Evolutionary conservation across 1,140 invertebrate species (phyloP).

Genomic region (Homarus americanus): DNA sequence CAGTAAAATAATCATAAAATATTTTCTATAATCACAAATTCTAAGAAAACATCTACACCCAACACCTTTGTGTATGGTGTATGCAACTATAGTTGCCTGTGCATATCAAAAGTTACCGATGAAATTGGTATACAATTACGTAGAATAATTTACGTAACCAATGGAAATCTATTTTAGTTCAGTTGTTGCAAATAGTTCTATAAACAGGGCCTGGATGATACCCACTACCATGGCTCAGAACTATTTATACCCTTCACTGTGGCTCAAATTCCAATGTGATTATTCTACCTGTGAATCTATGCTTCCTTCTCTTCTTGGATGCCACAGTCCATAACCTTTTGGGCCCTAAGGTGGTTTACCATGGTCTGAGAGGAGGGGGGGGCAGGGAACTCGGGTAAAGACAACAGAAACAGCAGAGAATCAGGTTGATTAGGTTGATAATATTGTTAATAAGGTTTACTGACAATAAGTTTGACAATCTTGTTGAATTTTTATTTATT

Average conservation of each 20-base stretch:
- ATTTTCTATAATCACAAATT: background rate
- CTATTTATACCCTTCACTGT: background rate
- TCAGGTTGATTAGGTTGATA: background rate
- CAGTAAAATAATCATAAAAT: background rate
- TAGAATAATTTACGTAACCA: too few relatives aligned
- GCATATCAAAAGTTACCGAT: too few relatives aligned
- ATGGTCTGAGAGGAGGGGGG: background rate
- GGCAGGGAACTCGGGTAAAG: too few relatives aligned
- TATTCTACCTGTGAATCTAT: background rate
- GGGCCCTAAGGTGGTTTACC: background rate
- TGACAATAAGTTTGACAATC: too few relatives aligned
- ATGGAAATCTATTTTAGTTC: too few relatives aligned
- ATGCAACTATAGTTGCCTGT: too few relatives aligned
- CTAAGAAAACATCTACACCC: too few relatives aligned
- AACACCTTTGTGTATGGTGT: too few relatives aligned
- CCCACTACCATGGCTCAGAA: background rate
- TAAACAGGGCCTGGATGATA: background rate
- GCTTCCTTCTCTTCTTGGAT: background rate
- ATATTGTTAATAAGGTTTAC: background rate
- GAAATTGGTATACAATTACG: too few relatives aligned
- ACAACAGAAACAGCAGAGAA: background rate
- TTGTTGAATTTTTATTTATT: too few relatives aligned
- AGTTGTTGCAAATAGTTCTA: background rate
- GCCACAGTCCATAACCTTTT: background rate
- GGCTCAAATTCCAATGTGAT: background rate